Base-by-base conservation (phyloP, 2,797 vertebrate species). In the Muscicapa striata region DNA sequence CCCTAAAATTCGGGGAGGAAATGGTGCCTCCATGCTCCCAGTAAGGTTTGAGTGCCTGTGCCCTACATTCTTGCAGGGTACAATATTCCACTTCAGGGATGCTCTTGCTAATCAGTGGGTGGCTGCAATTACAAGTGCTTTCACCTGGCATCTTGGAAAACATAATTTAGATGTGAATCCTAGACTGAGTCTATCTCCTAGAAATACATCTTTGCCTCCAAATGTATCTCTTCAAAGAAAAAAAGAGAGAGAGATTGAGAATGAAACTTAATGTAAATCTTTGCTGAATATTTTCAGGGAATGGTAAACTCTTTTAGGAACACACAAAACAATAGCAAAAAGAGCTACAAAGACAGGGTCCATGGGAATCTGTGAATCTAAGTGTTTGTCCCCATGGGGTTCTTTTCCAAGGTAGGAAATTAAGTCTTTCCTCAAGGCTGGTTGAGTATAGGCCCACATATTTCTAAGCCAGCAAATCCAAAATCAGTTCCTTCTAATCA, bases 71-170 rank as follows among this genome's bases (percentile, higher is more conserved):
- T 36, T 48, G 19, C 29, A 13, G 15, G 21, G 32, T 69, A 64
- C 34, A 66, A 55, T 62, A 62, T 30, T 66, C 30, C 26, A 27
- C 40, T 46, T 51, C 0, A 36, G 32, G 51, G 74, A 76, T 67
- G 51, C 54, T 84, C 30, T 43, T 70, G 24, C 14, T 80, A 46
- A 46, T 61, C 58, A 49, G 34, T 54, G 14, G 7, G 30, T 26
- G 59, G 58, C 66, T 84, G 46, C 21, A 45, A 73, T 61, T 18
- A 61, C 46, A 84, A 83, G 45, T 30, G 36, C 23, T 91, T 87
- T 89, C 70, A 55, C 62, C 48, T 66, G 41, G 13, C n/a, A 7
- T 62, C 79, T 55, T 81, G 62, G 59, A 92, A 84, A 87, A 75
- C 1, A 7, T 46, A 48, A 64, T 86, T 81, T 48, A 7, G 18